Evolutionary conservation across 2,888 invertebrate species (phyloP), one percentile per base, ranked within the genome.

Genomic region (Spicauda simplicius): DNA sequence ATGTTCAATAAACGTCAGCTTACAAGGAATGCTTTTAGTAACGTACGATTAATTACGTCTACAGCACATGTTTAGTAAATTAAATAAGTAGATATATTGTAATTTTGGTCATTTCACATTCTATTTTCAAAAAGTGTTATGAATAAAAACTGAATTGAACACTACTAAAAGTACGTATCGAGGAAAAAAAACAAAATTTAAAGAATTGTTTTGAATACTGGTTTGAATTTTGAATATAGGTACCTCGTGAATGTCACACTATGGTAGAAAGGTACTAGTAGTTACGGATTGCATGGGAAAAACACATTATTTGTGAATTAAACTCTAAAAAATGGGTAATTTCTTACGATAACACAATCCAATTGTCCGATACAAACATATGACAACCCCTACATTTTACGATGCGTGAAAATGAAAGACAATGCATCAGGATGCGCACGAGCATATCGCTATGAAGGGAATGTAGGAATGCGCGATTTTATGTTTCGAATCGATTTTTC

Each of bases 401-500:
- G 77, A 77, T 73, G 79, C 85, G 83, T 87, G 83, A 83, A 85
- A 82, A 82, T 80, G 72, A 85, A 81, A 86, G 81, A 85, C 85
- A 86, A 87, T 80, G 79, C 76, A 71, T 74, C 74, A 76, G 72
- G 80, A 77, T 76, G 70, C 77, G 82, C 88, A 85, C 88, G 89
- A 86, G 84, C 90, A 87, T 83, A 85, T 84, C 86, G 88, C 86
- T 86, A 88, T 88, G 86, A 75, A n/a, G 70, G 79, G 81, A 41
- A 53, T 45, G 53, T 61, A 53, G 53, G 61, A 61, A 61, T 61
- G 61, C 37, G 53, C 25, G 61, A 53, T 19, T 53, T 61, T 61
- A 53, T 16, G 19, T 20, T 57, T 30, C 18, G 8, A 50, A 50
- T 50, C 50, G 50, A 50, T 50, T 50, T 50, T 50, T 50, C 18